These are phyloP conservation scores for Gobius niger DNA, from an alignment of 2,113 vertebrate species.

Conservation along the genomic window DNA sequence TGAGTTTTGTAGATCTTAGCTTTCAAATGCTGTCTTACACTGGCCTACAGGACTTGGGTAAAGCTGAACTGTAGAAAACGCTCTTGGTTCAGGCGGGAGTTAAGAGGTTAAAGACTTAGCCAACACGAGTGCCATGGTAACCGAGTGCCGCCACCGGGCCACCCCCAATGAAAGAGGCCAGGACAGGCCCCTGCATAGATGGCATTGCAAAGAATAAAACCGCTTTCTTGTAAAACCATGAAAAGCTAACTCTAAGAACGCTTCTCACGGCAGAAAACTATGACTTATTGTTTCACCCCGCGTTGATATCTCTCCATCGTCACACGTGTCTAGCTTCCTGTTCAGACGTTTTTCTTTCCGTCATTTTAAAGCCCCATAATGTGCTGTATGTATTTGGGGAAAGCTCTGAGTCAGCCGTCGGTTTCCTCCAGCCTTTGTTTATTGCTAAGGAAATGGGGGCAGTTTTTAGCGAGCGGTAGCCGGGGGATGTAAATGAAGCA, in stretches of 20 bases:
- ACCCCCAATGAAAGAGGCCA: no score
- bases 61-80: no score
- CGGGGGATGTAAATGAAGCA: constrained; percentile 45
- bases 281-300: background rate
- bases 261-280: background rate
- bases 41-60: no score
- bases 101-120: no score
- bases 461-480: constrained; percentile 35
- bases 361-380: constrained; percentile 9
- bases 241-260: background rate
- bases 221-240: background rate
- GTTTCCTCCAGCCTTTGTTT: constrained; percentile 29
- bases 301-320: background rate
- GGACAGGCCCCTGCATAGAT: no score
- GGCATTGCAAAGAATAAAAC: background rate
- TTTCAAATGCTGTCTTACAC: no score
- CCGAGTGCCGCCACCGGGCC: no score
- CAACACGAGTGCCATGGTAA: no score
- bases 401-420: constrained; percentile 55
- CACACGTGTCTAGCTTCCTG: constrained; percentile 35
- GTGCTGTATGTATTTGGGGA: constrained; percentile 53
- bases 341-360: constrained; percentile 38
- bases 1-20: no score
- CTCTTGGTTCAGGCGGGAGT: no score
- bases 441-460: constrained; percentile 35